These are phyloP conservation scores for Metopolophium dirhodum DNA, from an alignment of 1,140 invertebrate genomes.

Conservation along the genomic window DNA sequence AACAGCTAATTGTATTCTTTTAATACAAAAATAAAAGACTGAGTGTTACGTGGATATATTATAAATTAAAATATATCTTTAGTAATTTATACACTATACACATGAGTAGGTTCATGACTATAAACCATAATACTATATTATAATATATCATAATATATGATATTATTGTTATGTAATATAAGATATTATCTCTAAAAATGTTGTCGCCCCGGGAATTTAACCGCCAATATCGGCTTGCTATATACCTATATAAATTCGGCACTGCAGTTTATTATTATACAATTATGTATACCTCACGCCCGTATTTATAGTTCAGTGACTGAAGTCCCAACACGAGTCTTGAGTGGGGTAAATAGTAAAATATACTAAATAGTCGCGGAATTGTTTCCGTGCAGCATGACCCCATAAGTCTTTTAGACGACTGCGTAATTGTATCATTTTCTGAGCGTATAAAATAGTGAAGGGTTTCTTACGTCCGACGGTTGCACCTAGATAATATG, in stretches of 20 bases:
- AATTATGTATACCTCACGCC: not conserved
- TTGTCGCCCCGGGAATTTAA: not conserved
- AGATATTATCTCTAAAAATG: not conserved
- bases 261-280: not conserved
- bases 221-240: not conserved
- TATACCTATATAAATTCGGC: not conserved
- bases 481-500: not conserved
- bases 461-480: not conserved
- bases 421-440: not conserved
- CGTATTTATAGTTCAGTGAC: not conserved
- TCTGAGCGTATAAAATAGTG: not conserved
- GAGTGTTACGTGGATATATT: not conserved
- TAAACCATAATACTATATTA: not conserved
- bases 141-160: not conserved
- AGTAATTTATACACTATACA: not conserved
- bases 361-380: not conserved
- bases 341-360: not conserved
- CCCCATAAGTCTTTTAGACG: not conserved
- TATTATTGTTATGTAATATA: not conserved
- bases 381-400: not conserved
- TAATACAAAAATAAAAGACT: not conserved
- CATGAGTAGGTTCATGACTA: constrained; percentile 5
- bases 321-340: not conserved
- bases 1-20: not conserved
- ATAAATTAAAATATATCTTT: constrained; percentile 7